Base-by-base conservation (phyloP, 2,113 vertebrate species). In the Odocoileus virginianus region DNA sequence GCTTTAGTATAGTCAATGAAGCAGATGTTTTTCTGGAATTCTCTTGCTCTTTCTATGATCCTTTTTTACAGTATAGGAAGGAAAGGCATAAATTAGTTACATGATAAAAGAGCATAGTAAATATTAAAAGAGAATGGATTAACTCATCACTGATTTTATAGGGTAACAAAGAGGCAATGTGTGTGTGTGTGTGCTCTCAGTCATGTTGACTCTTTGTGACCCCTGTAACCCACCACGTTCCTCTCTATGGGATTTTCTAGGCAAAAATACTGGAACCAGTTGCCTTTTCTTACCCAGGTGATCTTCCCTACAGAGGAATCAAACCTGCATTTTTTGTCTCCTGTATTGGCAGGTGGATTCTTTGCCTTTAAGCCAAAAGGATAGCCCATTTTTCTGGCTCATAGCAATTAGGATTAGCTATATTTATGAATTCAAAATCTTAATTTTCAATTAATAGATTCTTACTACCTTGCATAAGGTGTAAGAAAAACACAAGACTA, bases 391-490 rank as follows among this genome's bases (percentile, higher is more conserved):
- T 61, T 86, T 28, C 17, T 67, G 57, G 5, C 3, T 88, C 40
- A 4, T 30, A 30, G 13, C 84, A 2, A 74, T n/a, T 92, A 74
- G 23, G 25, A 78, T 1, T 55, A 88, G 83, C 2, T 57, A 15
- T 28, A 28, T 45, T 19, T 79, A 92, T n/a, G 1, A 91, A 50
- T n/a, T 54, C 5, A 64, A 81, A 79, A 52, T 86, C 2, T 30
- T 52, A 45, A 71, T 60, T 93, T 71, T 87, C 13, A 82, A 40
- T 76, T 60, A 50, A 25, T 84, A 40, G 3, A 79, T n/a, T 28
- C 50, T 1, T n/a, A 36, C 61, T 11, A 13, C 7, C 3, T 47
- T 25, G 3, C 0, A 7, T 12, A 94, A 21, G 0, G 0, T 87
- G 0, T 1, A 74, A 27, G 25, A 33, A 15, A 82, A 92, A n/a